These are phyloP conservation scores for Drosophila malerkotliana DNA, from an alignment of 1,140 invertebrate genomes.

Conservation along the genomic window DNA sequence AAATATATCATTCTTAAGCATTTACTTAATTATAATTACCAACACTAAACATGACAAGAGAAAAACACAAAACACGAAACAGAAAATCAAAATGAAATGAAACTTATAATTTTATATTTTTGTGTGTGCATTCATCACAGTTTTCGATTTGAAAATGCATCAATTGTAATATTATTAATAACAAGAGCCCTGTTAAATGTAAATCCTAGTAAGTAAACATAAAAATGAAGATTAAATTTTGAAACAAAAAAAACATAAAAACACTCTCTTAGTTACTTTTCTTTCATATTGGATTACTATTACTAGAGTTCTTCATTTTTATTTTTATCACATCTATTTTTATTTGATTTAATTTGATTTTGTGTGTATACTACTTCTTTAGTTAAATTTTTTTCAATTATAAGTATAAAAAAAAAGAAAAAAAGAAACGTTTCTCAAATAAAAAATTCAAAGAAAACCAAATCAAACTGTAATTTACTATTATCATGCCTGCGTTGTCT, in stretches of 20 bases:
- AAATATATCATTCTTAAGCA: slow-evolving; percentile 61
- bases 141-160: slow-evolving; percentile 10
- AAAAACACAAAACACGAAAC: slow-evolving; percentile 20
- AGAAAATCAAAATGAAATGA: slow-evolving; percentile 4
- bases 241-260: not conserved
- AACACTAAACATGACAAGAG: slow-evolving; percentile 32
- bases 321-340: slow-evolving; percentile 28
- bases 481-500: slow-evolving; percentile 37
- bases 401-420: slow-evolving; percentile 43
- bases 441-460: slow-evolving; percentile 49
- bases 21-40: slow-evolving; percentile 74
- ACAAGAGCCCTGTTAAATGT: slow-evolving; percentile 33
- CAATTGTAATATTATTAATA: slow-evolving; percentile 62
- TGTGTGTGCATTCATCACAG: slow-evolving; percentile 71
- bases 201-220: slow-evolving; percentile 34
- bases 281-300: slow-evolving; percentile 26
- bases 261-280: slow-evolving; percentile 12
- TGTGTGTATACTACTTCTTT: slow-evolving; percentile 49
- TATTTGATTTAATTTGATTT: slow-evolving; percentile 38
- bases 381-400: slow-evolving; percentile 67
- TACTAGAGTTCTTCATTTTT: slow-evolving; percentile 41
- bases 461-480: slow-evolving; percentile 57
- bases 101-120: slow-evolving; percentile 70
- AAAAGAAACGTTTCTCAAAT: slow-evolving; percentile 52
- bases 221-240: slow-evolving; percentile 5